Evolutionary conservation across 30 jellyfish, hydroid and myxozoan species (phyloP), one percentile per base, ranked within the genome.

Genomic region (Hydractinia echinata): DNA sequence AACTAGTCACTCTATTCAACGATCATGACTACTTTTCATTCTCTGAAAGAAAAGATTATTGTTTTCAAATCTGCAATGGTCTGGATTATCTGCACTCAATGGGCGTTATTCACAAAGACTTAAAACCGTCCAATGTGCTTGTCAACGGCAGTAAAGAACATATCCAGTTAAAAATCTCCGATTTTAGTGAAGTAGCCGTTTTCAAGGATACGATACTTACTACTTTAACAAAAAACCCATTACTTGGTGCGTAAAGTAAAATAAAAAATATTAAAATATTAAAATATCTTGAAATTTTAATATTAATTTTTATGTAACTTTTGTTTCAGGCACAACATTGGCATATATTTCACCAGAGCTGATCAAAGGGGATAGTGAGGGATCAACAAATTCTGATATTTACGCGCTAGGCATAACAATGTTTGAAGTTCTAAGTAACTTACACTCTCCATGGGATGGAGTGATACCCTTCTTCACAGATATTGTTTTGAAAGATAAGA

Each of bases 341-440:
- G 78, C 84, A 49, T 76, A 76, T 76, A n/a, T 54, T 19, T 51
- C 84, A 19, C 84, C 84, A 49, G 84, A 76, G 19, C 20, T 76
- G 14, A 11, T 72, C 18, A 48, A 14, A 48, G 20, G 78, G n/a
- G 44, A 14, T 48, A 53, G 54, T 48, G 6, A 49, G 5, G 79
- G 79, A 54, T 49, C 76, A 55, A 44, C 14, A 54, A 49, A 51
- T 48, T 48, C 79, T 76, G 84, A 76, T 76, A 54, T 76, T 30
- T 76, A 76, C 49, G 78, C 84, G 18, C 53, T 76, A 48, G 84
- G 55, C 20, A 76, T 76, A 55, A 48, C 84, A 49, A 53, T 54
- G 14, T 76, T 48, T 76, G 84, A 51, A 60, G 51, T 76, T 14
- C 5, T 76, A 14, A 5, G 62, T 72, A 18, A 72, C 71, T 48